These are phyloP conservation scores for Eupeodes luniger DNA, from an alignment of 2,888 invertebrate species.

Conservation along the genomic window DNA sequence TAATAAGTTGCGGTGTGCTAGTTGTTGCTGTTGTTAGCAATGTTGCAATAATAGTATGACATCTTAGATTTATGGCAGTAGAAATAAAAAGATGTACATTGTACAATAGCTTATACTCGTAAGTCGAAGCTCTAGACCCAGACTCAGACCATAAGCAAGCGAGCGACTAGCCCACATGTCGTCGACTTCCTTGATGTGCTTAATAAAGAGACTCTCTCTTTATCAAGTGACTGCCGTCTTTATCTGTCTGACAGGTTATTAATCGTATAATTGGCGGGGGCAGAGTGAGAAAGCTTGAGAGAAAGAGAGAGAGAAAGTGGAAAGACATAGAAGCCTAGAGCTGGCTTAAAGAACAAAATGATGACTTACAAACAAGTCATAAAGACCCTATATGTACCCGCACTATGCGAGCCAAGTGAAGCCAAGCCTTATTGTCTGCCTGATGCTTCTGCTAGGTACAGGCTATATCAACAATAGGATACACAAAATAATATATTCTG, in stretches of 20 bases:
- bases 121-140: background rate
- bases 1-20: background rate
- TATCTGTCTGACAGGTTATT: slow-evolving; percentile 69
- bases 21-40: background rate
- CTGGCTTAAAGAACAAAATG: slow-evolving; percentile 16
- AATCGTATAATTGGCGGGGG: slow-evolving; percentile 58
- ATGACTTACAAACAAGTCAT: background rate
- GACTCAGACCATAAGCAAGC: background rate
- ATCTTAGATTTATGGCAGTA: slow-evolving; percentile 32
- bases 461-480: slow-evolving; percentile 7
- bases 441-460: slow-evolving; percentile 2
- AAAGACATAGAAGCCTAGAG: background rate
- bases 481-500: slow-evolving; percentile 62
- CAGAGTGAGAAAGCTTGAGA: slow-evolving; percentile 1
- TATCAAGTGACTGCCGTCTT: slow-evolving; percentile 47
- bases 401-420: slow-evolving; percentile 1
- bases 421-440: slow-evolving; percentile 48
- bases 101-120: slow-evolving; percentile 6
- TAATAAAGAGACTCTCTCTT: slow-evolving; percentile 64
- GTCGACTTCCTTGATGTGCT: slow-evolving; percentile 61
- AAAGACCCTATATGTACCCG: background rate
- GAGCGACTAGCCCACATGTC: slow-evolving; percentile 56
- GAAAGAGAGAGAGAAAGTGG: background rate
- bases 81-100: slow-evolving; percentile 43
- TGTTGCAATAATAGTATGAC: slow-evolving; percentile 24